Conservation (phyloP, 2,888 invertebrate species). For the Alloplasta piceator region DNA sequence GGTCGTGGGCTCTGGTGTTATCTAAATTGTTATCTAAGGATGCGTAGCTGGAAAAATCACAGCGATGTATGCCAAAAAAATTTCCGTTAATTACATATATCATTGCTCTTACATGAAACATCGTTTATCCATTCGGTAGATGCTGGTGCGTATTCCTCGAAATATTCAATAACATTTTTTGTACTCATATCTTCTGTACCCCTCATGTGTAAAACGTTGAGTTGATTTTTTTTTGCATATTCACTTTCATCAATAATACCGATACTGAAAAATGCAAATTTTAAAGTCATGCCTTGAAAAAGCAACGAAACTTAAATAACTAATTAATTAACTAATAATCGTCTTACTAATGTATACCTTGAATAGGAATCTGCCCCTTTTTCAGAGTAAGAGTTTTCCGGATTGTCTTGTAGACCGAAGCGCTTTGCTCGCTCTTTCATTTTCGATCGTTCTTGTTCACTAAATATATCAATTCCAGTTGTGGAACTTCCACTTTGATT, state of each 20-base stretch:
- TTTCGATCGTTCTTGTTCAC: constrained; percentile 84
- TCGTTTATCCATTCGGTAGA: constrained; percentile 93
- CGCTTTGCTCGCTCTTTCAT: constrained; percentile 85
- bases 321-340: no score
- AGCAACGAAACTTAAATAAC: no score
- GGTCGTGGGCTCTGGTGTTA: no score
- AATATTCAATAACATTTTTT: constrained; percentile 91
- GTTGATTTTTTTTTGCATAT: constrained; percentile 85
- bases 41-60: no score
- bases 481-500: constrained; percentile 82
- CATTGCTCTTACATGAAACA: constrained; percentile 87
- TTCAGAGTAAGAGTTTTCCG: constrained; percentile 80
- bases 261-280: constrained; percentile 82
- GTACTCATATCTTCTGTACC: constrained; percentile 91
- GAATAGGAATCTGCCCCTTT: constrained; percentile 83
- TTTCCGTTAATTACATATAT: constrained; percentile 24
- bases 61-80: constrained; percentile 11
- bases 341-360: constrained; percentile 77
- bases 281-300: no score
- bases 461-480: constrained; percentile 84
- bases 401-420: constrained; percentile 84
- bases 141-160: constrained; percentile 90
- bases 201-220: constrained; percentile 90
- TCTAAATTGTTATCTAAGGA: no score
- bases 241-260: constrained; percentile 86